phyloP scores from a whole-genome alignment of 2,888 invertebrate species.

The Orchesellides sinensis region DNA sequence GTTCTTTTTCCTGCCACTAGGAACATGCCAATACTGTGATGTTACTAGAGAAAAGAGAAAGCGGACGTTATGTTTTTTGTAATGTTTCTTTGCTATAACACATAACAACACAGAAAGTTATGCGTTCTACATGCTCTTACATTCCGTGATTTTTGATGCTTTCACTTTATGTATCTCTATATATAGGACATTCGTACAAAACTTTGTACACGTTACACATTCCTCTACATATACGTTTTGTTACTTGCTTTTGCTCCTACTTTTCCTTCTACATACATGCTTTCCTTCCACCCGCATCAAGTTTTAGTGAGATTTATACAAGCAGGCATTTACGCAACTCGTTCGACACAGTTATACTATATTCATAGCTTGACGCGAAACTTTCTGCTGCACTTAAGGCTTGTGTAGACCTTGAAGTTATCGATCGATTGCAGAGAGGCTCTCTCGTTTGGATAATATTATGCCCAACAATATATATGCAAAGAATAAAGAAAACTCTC shows the following conservation, averaged over 20 bases:
- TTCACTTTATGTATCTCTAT: conserved; percentile 24
- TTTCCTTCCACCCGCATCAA: conserved; percentile 66
- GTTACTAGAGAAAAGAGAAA: conserved; percentile 1
- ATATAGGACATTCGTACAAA: not conserved
- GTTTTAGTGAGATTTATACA: conserved; percentile 59
- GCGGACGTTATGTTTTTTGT: conserved; percentile 34
- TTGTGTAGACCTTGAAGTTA: conserved; percentile 67
- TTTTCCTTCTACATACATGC: conserved; percentile 5
- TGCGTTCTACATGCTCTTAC: conserved; percentile 32
- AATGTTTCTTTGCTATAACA: conserved; percentile 2
- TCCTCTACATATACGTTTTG: not conserved
- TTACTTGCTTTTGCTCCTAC: not conserved
- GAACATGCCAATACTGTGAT: conserved; percentile 42
- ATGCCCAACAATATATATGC: not conserved
- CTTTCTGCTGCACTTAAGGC: conserved; percentile 67
- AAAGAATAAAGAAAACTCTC: conserved; percentile 40
- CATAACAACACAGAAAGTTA: conserved; percentile 40
- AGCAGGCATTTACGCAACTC: conserved; percentile 63
- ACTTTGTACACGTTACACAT: not conserved
- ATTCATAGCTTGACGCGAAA: conserved; percentile 60
- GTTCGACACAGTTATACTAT: conserved; percentile 61
- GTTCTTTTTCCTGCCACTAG: conserved; percentile 9
- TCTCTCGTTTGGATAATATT: conserved; percentile 57
- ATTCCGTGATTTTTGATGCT: conserved; percentile 29
- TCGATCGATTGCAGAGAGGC: conserved; percentile 67